Conservation (phyloP, 2,113 vertebrate genomes). For the Eidolon helvum region DNA sequence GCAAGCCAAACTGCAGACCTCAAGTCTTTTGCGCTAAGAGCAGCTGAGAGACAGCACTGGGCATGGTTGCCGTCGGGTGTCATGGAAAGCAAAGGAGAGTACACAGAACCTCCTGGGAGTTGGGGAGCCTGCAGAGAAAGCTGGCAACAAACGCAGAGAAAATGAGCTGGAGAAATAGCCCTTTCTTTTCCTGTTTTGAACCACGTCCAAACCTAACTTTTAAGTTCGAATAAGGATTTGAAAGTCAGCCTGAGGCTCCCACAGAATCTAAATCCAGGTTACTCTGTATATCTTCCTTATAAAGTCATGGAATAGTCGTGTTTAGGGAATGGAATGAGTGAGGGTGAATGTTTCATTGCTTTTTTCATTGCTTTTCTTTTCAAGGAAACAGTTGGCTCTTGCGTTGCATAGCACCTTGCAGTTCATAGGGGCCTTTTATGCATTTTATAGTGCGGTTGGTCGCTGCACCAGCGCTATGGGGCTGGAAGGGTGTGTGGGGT, state of each 20-base stretch:
- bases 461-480: neutral
- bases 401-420: neutral
- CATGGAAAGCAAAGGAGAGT: neutral
- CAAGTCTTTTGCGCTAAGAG: neutral
- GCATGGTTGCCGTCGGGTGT: neutral
- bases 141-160: neutral
- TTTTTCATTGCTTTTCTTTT: neutral
- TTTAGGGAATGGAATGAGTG: conserved; percentile 35
- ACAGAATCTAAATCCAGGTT: conserved; percentile 64
- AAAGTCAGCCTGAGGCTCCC: conserved; percentile 49
- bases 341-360: neutral
- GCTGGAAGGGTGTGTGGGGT: neutral
- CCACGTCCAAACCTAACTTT: conserved; percentile 31
- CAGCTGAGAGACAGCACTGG: neutral
- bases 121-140: neutral
- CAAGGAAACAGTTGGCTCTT: neutral
- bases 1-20: neutral
- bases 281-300: conserved; percentile 17
- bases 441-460: neutral
- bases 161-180: conserved; percentile 44
- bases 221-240: conserved; percentile 61
- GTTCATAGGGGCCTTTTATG: neutral
- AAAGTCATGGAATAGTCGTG: conserved; percentile 56
- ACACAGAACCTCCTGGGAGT: neutral
- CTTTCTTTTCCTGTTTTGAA: conserved; percentile 46